Percentiles rank a stretch among this genome's conserved stretches.
These are phyloP conservation scores for Epinephelus cyanopodus DNA, from an alignment of 2,113 vertebrate species.

Conservation along the genomic window DNA sequence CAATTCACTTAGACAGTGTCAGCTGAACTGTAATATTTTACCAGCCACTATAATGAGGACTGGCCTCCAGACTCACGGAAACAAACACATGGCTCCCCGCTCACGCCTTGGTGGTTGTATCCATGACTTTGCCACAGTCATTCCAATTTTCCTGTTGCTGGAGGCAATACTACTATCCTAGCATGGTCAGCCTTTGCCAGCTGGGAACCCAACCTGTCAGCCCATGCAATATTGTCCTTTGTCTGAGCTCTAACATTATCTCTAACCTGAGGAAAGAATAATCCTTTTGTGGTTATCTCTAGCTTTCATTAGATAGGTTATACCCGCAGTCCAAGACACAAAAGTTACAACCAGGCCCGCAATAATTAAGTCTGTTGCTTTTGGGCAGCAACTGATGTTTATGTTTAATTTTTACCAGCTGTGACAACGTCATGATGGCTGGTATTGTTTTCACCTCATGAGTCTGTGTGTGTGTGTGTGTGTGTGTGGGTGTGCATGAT, in stretches of 20 bases:
- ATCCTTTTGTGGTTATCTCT: constrained; percentile 44
- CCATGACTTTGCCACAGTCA: constrained; percentile 76
- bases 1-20: constrained; percentile 82
- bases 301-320: constrained; percentile 24
- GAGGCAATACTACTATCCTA: constrained; percentile 63
- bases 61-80: constrained; percentile 74
- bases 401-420: background rate
- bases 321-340: background rate
- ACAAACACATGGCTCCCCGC: constrained; percentile 76
- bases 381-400: background rate
- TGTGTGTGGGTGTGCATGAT: background rate
- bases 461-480: background rate
- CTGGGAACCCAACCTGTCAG: constrained; percentile 72
- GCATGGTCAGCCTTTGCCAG: constrained; percentile 70
- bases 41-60: constrained; percentile 77
- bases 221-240: constrained; percentile 64
- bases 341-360: background rate
- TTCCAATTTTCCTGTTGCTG: constrained; percentile 73
- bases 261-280: constrained; percentile 35
- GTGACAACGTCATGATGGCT: no score
- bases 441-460: background rate
- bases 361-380: background rate
- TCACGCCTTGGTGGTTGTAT: constrained; percentile 63
- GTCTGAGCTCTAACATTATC: constrained; percentile 65
- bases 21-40: constrained; percentile 81